phyloP scores from a whole-genome alignment of 2,113 vertebrate genomes.

The Periophthalmodon schlosseri region DNA sequence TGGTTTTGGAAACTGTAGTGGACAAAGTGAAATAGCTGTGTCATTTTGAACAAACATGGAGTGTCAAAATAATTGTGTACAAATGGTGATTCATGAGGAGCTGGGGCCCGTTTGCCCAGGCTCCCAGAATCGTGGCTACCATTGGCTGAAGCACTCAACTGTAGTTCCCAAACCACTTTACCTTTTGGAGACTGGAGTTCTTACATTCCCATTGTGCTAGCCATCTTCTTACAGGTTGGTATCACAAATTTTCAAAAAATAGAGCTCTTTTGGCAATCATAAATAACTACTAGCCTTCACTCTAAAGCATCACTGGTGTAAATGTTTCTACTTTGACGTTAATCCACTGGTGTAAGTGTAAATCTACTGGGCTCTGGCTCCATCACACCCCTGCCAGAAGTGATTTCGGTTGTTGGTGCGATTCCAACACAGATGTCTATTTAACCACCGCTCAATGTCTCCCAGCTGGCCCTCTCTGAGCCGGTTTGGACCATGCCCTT shows the following conservation, averaged over 20 bases:
- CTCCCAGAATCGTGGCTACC: background rate
- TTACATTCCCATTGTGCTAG: background rate
- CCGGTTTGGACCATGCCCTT: constrained; percentile 21
- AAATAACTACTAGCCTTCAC: background rate
- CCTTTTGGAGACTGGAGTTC: background rate
- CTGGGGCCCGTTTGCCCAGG: background rate
- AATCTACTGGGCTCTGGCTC: background rate
- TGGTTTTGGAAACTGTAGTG: background rate
- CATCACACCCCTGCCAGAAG: constrained; percentile 13
- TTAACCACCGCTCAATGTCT: constrained; percentile 25
- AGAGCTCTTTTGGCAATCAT: background rate
- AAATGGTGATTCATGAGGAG: background rate
- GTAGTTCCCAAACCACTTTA: background rate
- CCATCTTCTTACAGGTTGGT: background rate
- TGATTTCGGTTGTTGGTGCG: constrained; percentile 44
- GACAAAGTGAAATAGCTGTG: background rate
- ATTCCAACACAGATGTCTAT: constrained; percentile 47
- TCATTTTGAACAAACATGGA: background rate
- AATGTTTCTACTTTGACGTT: background rate
- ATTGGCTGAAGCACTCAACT: background rate
- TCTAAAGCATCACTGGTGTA: constrained; percentile 1
- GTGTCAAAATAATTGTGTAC: background rate
- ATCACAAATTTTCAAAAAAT: background rate
- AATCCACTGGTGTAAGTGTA: background rate
- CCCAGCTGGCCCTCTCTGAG: constrained; percentile 17